Evolutionary conservation across 2,113 vertebrate genomes (phyloP).

Genomic region (Noctilio leporinus): DNA sequence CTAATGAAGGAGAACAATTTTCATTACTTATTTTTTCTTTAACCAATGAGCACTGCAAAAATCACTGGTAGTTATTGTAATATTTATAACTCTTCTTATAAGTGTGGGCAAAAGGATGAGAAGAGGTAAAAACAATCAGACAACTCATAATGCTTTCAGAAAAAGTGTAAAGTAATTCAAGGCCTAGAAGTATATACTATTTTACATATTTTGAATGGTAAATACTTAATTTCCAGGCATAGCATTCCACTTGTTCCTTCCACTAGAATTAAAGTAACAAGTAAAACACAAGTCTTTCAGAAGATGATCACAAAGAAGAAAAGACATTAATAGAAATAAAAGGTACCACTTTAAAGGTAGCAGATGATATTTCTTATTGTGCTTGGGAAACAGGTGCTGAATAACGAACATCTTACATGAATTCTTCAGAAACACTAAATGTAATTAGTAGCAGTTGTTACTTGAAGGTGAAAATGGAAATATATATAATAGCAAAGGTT

Average conservation of each 20-base stretch:
- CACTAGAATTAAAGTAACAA: neutral
- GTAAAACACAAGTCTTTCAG: conserved; percentile 8
- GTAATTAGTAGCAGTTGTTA: neutral
- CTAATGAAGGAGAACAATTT: neutral
- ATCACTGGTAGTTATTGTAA: neutral
- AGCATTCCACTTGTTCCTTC: neutral
- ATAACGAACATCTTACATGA: neutral
- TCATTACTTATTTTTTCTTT: neutral
- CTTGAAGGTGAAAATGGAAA: neutral
- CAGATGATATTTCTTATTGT: neutral
- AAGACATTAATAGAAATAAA: neutral
- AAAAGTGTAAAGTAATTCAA: neutral
- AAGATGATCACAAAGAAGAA: neutral
- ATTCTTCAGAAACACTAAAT: neutral
- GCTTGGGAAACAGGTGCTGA: neutral
- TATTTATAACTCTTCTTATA: neutral
- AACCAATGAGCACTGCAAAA: neutral
- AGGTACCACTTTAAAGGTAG: neutral
- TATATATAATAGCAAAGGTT: neutral
- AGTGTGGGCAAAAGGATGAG: neutral
- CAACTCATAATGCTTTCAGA: neutral
- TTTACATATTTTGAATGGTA: neutral
- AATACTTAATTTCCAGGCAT: neutral
- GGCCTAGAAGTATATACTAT: neutral
- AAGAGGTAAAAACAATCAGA: neutral